phyloP scores from a whole-genome alignment of 1,140 invertebrate species.

The Micrasema minimum region DNA sequence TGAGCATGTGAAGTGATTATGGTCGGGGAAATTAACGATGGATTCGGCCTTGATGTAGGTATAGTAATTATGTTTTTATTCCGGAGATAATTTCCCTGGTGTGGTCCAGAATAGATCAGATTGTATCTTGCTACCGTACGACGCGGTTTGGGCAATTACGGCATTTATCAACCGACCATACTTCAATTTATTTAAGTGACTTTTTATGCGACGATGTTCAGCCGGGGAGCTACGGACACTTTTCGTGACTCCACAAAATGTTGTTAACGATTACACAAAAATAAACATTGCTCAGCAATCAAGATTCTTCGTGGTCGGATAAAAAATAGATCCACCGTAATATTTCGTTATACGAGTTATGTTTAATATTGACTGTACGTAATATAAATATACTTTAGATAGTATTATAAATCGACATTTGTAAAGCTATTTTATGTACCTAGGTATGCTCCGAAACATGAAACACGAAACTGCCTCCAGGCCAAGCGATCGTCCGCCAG shows the following conservation, averaged over 20 bases:
- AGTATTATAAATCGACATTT: no score
- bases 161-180: slow-evolving; percentile 38
- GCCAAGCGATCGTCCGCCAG: no score
- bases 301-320: not conserved
- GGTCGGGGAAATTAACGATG: slow-evolving; percentile 22
- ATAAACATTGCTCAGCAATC: not conserved
- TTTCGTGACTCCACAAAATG: not conserved
- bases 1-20: slow-evolving; percentile 19
- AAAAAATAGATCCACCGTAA: no score
- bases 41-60: slow-evolving; percentile 7
- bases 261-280: not conserved
- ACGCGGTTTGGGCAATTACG: slow-evolving; percentile 36
- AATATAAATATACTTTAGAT: no score
- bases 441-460: no score
- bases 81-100: slow-evolving; percentile 21
- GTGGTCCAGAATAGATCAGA: slow-evolving; percentile 26
- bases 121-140: slow-evolving; percentile 36
- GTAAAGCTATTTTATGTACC: no score
- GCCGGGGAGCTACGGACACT: not conserved
- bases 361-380: no score
- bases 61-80: slow-evolving; percentile 27
- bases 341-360: no score
- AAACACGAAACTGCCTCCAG: no score
- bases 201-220: slow-evolving; percentile 23
- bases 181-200: slow-evolving; percentile 34